Evolutionary conservation across 2,797 vertebrate species (phyloP).

Genomic region (Meda fulgida): DNA sequence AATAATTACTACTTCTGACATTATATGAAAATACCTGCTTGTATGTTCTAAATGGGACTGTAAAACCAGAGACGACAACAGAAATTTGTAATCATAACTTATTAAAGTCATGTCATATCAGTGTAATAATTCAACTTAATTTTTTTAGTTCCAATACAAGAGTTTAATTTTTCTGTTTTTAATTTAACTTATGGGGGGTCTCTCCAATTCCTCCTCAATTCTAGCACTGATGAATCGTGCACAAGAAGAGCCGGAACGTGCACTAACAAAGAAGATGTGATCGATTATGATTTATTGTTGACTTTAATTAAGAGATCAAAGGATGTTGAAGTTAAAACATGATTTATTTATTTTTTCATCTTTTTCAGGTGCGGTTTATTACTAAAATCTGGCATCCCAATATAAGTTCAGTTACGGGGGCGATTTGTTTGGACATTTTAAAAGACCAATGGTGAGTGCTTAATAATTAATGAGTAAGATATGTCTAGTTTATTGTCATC

Average conservation of each 20-base stretch:
- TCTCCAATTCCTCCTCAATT: too few relatives aligned
- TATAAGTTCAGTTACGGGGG: slow-evolving; percentile 99
- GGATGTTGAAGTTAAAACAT: not conserved
- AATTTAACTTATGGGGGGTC: not conserved
- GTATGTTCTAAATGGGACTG: not conserved
- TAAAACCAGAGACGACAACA: not conserved
- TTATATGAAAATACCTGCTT: not conserved
- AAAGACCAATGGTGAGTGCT: slow-evolving; percentile 98
- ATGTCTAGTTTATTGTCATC: not conserved
- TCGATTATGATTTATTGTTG: not conserved
- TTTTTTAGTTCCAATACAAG: not conserved
- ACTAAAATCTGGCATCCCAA: slow-evolving; percentile 99
- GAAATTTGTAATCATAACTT: not conserved
- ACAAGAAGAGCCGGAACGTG: not conserved
- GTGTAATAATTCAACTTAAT: not conserved
- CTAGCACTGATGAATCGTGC: not conserved
- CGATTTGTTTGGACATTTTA: slow-evolving; percentile 99
- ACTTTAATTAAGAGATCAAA: not conserved
- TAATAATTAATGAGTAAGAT: not conserved
- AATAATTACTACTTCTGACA: not conserved
- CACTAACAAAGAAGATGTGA: not conserved
- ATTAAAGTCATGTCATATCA: not conserved
- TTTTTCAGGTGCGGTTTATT: slow-evolving; percentile 94
- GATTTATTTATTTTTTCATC: not conserved
- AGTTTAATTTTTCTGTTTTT: not conserved